Evolutionary conservation across 2,113 vertebrate genomes (phyloP), one percentile per base, ranked within the genome.

Genomic region (Phaethornis superciliosus): DNA sequence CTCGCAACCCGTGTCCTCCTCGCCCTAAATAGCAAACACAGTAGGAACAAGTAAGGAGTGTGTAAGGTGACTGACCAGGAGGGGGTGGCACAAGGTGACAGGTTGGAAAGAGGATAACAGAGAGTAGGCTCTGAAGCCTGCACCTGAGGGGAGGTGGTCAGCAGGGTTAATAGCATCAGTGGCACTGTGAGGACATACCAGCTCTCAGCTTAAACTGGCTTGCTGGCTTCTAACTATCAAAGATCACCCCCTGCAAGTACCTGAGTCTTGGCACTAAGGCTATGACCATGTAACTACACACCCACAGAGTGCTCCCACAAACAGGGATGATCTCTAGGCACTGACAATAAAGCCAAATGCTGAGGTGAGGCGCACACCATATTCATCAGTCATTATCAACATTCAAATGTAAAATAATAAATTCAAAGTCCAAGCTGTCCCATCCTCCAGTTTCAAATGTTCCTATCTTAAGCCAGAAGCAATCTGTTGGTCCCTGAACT

Each of bases 401-500:
- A 70, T 3, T 12, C 13, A 85, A 93, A 52, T 65, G 23, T 30
- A 64, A 95, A 85, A 63, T 26, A 81, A 70, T n/a, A 59, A 76
- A 85, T 62, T 64, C 26, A 9, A 85, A 91, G 28, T 32, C 37
- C 56, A 81, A 54, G 44, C 32, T 63, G 18, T 54, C 26, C 15
- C 28, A 20, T 92, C 33, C 51, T 95, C n/a, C 76, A 49, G 47
- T 78, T 89, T 89, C 68, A 71, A 92, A 77, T 12, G 15, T 12
- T 88, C 26, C 56, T 49, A 13, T 56, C 37, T 35, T 8, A 37
- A 90, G 44, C 8, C 40, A 78, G 85, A 75, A 87, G 27, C 33
- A 83, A 90, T 76, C 65, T 91, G 69, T 93, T 81, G 71, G 56
- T 80, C n/a, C 62, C 69, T 76, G 82, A 86, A n/a, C 64, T 67